Conservation (phyloP, 2,888 invertebrate species). For the Camptogramma bilineatum region DNA sequence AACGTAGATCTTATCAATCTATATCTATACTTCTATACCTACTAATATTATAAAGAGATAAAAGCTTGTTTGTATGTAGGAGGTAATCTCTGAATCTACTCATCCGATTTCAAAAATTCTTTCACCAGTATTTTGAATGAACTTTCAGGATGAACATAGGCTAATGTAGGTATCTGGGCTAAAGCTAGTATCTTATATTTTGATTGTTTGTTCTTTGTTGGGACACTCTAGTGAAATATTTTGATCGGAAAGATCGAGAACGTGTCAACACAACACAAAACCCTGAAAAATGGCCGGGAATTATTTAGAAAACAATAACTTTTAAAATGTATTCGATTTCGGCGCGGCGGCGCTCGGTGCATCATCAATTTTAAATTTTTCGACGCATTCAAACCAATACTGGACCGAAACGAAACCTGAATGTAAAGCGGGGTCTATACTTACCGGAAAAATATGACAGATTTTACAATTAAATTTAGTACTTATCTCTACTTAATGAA, state of each 20-base stretch:
- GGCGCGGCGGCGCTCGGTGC: slow-evolving; percentile 27
- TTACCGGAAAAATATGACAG: neutral
- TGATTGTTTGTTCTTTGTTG: neutral
- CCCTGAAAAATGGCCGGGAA: slow-evolving; percentile 11
- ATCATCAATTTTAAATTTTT: slow-evolving; percentile 51
- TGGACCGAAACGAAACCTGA: slow-evolving; percentile 21
- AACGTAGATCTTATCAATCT: too few relatives aligned
- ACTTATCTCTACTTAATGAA: too few relatives aligned
- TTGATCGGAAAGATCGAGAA: slow-evolving; percentile 4
- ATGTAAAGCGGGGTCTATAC: slow-evolving; percentile 11
- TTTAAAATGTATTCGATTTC: slow-evolving; percentile 51
- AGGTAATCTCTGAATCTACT: too few relatives aligned
- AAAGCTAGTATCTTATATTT: too few relatives aligned
- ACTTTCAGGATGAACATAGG: too few relatives aligned
- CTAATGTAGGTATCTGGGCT: too few relatives aligned
- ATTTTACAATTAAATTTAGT: too few relatives aligned
- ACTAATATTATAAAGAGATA: too few relatives aligned
- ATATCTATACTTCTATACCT: too few relatives aligned
- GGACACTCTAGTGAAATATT: neutral
- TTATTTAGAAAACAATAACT: slow-evolving; percentile 39
- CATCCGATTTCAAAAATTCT: too few relatives aligned
- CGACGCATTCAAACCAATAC: slow-evolving; percentile 40
- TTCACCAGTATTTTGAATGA: too few relatives aligned
- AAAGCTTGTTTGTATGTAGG: too few relatives aligned
- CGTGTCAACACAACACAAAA: slow-evolving; percentile 16